Conservation (phyloP, 53 echinoderm and acorn worm genomes). For the Pentamera pediparva region DNA sequence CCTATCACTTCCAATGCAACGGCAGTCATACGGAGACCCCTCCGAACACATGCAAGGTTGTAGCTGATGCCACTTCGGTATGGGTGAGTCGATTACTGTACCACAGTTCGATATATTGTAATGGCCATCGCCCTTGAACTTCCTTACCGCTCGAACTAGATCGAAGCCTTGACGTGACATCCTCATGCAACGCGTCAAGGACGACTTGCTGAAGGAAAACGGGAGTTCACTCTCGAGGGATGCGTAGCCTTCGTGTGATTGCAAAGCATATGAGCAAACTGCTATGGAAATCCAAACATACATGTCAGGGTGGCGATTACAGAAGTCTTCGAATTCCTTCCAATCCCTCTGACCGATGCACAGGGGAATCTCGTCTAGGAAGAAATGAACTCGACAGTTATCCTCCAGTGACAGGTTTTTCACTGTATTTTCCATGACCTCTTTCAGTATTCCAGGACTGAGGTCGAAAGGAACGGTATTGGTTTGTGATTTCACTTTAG, state of each 20-base stretch:
- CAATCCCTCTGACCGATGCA: background rate
- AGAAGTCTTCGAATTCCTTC: background rate
- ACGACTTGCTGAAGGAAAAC: background rate
- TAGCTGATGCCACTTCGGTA: background rate
- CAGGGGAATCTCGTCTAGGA: constrained; percentile 18
- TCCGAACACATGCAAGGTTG: background rate
- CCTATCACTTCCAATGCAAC: background rate
- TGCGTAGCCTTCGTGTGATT: background rate
- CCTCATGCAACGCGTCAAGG: constrained; percentile 5
- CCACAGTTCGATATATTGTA: background rate
- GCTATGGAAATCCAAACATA: constrained; percentile 11
- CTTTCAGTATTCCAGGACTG: background rate
- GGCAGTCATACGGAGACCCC: background rate
- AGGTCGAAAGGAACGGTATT: background rate
- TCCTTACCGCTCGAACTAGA: constrained; percentile 3
- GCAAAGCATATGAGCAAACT: constrained; percentile 1
- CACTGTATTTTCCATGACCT: background rate
- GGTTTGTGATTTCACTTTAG: background rate
- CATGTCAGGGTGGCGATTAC: background rate
- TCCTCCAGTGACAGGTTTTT: too few species aligned
- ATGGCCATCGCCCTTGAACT: constrained; percentile 22
- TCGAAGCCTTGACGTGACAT: constrained; percentile 4
- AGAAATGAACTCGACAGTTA: background rate
- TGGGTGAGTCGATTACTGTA: constrained; percentile 2
- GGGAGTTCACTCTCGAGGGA: background rate